phyloP scores from a whole-genome alignment of 2,888 invertebrate genomes.

The Ariolimax columbianus region DNA sequence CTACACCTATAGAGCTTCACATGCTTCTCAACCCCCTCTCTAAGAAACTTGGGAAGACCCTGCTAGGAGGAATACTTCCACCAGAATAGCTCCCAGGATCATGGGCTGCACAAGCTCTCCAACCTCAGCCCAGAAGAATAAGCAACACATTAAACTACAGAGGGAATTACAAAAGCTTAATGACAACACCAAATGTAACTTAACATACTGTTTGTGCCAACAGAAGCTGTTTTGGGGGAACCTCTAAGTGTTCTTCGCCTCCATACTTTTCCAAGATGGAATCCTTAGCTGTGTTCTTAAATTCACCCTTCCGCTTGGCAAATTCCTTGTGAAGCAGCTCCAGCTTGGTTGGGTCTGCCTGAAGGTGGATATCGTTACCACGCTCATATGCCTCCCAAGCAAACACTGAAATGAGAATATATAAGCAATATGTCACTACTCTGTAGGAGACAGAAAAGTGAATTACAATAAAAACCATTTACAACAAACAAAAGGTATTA shows the following conservation, averaged over 20 bases:
- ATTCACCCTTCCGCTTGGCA: slow-evolving; percentile 91
- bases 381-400: slow-evolving; percentile 96
- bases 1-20: too few relatives aligned
- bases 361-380: slow-evolving; percentile 81
- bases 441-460: too few relatives aligned
- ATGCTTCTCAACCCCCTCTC: too few relatives aligned
- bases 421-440: too few relatives aligned
- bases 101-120: too few relatives aligned
- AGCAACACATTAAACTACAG: neutral
- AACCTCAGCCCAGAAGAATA: too few relatives aligned
- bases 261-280: slow-evolving; percentile 95
- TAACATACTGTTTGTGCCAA: slow-evolving; percentile 88
- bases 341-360: slow-evolving; percentile 98
- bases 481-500: too few relatives aligned
- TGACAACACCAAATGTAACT: neutral
- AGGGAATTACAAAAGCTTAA: neutral
- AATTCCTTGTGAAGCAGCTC: slow-evolving; percentile 94
- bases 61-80: too few relatives aligned
- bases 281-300: slow-evolving; percentile 89
- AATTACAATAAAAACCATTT: too few relatives aligned
- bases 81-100: too few relatives aligned
- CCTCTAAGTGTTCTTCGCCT: slow-evolving; percentile 91
- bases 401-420: slow-evolving; percentile 82
- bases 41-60: too few relatives aligned
- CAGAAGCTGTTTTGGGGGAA: slow-evolving; percentile 91